A percentile compares a stretch with the other conserved stretches of the same genome.
phyloP scores from a whole-genome alignment of 2,888 invertebrate species.

The Orchesella flavescens region DNA sequence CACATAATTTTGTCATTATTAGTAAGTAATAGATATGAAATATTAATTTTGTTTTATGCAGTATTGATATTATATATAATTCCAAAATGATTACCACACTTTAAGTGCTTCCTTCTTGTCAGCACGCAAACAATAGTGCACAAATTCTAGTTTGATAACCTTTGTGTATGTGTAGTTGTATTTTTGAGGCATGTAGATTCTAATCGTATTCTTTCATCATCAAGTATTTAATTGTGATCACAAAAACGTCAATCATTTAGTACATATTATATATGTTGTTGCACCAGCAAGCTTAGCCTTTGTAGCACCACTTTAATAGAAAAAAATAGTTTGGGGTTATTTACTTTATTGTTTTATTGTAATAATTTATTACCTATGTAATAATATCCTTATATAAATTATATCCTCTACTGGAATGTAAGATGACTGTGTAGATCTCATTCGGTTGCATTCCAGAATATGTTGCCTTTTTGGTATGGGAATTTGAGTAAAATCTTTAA shows the following conservation, averaged over 20 bases:
- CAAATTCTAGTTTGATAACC: conserved; percentile 37
- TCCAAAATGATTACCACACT: conserved; percentile 12
- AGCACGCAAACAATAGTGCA: conserved; percentile 37
- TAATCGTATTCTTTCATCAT: background rate
- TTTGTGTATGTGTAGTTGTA: background rate
- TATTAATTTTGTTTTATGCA: background rate
- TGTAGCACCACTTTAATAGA: background rate
- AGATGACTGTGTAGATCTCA: conserved; percentile 47
- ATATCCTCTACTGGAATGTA: conserved; percentile 33
- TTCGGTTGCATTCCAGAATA: conserved; percentile 42
- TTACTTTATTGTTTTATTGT: background rate
- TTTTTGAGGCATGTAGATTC: background rate
- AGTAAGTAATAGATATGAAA: background rate
- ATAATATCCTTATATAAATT: conserved; percentile 7
- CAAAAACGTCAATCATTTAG: conserved; percentile 15
- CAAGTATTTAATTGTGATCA: conserved; percentile 51
- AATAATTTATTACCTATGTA: background rate
- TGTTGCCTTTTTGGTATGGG: conserved; percentile 52
- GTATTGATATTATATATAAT: conserved; percentile 43
- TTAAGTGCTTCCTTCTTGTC: conserved; percentile 41
- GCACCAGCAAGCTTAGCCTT: background rate
- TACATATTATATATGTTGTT: background rate
- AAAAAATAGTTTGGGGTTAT: conserved; percentile 4
- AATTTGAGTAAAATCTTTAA: conserved; percentile 34
- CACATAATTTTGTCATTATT: background rate